Percentiles rank a stretch among this genome's conserved stretches.
Conservation (phyloP, 2,888 invertebrate species). For the Eutolmus rufibarbis region DNA sequence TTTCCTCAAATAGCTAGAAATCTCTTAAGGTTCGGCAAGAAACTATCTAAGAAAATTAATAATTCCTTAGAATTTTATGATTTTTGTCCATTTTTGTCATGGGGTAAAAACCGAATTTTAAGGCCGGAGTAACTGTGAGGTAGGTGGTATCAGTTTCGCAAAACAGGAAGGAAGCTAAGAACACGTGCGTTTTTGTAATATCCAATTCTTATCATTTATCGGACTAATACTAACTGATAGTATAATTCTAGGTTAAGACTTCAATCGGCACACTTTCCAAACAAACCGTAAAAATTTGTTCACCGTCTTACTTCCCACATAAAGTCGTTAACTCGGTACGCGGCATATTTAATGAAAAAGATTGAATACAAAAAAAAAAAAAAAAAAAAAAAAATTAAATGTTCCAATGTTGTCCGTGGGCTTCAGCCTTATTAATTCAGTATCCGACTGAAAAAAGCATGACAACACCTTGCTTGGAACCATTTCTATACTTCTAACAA, state of each 20-base stretch:
- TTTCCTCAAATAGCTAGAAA: constrained; percentile 1
- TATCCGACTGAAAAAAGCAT: neutral
- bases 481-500: neutral
- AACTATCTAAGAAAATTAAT: neutral
- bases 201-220: neutral
- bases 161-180: neutral
- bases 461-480: neutral
- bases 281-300: neutral
- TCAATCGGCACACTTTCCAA: neutral
- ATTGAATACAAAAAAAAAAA: neutral
- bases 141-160: neutral
- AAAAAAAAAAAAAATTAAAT: neutral
- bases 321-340: neutral
- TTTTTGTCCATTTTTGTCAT: neutral
- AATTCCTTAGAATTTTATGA: neutral
- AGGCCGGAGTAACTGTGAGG: neutral
- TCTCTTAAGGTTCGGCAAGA: neutral
- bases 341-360: neutral
- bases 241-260: neutral
- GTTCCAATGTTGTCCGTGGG: neutral
- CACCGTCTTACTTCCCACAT: neutral
- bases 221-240: neutral
- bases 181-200: neutral
- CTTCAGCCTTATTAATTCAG: neutral
- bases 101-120: neutral